Evolutionary conservation across 30 jellyfish, hydroid and myxozoan species (phyloP).

Genomic region (Mastigias papua): DNA sequence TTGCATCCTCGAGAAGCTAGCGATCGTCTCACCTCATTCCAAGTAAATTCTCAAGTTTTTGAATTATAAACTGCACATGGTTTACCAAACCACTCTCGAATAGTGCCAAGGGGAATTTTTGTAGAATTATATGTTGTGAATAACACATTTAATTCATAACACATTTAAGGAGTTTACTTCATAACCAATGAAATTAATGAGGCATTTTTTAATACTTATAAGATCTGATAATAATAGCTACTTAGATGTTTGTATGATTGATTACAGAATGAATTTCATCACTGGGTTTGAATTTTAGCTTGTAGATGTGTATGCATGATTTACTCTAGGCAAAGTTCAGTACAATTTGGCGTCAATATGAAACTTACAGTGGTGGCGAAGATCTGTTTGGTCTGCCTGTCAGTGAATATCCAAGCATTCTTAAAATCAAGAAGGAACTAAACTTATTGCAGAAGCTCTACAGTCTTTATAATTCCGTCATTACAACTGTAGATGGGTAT

Average conservation of each 20-base stretch:
- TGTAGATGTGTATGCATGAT: background rate
- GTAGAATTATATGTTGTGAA: too few relatives aligned
- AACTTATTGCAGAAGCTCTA: conserved; percentile 93
- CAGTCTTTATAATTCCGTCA: conserved; percentile 95
- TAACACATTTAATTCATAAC: too few relatives aligned
- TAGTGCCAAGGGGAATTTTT: too few relatives aligned
- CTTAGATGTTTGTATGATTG: too few relatives aligned
- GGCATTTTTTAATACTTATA: too few relatives aligned
- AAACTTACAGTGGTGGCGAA: conserved; percentile 98
- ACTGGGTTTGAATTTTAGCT: background rate
- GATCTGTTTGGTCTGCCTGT: conserved; percentile 96
- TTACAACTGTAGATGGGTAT: conserved; percentile 92
- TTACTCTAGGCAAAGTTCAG: conserved; percentile 85
- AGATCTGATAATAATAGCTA: too few relatives aligned
- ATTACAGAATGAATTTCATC: too few relatives aligned
- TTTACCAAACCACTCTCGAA: too few relatives aligned
- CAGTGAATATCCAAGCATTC: conserved; percentile 88
- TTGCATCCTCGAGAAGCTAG: conserved; percentile 97
- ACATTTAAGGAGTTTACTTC: too few relatives aligned
- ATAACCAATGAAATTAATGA: too few relatives aligned
- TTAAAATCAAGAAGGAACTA: conserved; percentile 89
- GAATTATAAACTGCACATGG: too few relatives aligned
- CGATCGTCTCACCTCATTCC: conserved; percentile 86
- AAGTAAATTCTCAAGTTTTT: conserved; percentile 49
- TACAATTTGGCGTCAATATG: conserved; percentile 91